phyloP scores from a whole-genome alignment of 2,888 invertebrate species.

The Drosophila neonasuta region DNA sequence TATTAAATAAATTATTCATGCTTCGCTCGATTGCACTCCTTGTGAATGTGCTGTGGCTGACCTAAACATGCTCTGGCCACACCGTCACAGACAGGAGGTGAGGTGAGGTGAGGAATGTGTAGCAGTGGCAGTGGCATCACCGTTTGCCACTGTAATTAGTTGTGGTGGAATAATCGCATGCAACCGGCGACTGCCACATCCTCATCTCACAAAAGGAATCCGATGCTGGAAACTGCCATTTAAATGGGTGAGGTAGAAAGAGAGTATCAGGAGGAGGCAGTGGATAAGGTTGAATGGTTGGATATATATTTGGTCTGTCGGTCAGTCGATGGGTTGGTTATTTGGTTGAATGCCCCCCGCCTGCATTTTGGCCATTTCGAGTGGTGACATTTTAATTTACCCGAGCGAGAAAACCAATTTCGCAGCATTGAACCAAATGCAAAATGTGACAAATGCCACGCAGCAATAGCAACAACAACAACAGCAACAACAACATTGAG shows the following conservation, averaged over 20 bases:
- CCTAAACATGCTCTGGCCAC: constrained; percentile 68
- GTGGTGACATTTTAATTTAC: constrained; percentile 76
- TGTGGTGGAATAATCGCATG: constrained; percentile 75
- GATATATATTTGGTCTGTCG: not conserved
- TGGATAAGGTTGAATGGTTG: constrained; percentile 17
- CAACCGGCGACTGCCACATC: constrained; percentile 51
- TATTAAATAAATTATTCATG: constrained; percentile 77
- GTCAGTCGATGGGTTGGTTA: constrained; percentile 15
- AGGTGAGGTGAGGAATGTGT: not conserved
- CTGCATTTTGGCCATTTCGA: constrained; percentile 59
- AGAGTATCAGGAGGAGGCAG: not conserved
- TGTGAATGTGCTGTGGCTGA: constrained; percentile 71
- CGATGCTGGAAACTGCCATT: constrained; percentile 43
- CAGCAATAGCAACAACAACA: constrained; percentile 27
- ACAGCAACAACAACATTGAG: constrained; percentile 13
- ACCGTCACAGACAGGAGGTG: not conserved
- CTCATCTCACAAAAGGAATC: constrained; percentile 45
- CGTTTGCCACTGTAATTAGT: constrained; percentile 76
- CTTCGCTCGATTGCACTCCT: constrained; percentile 61
- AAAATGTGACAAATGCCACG: constrained; percentile 60
- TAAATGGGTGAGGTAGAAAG: constrained; percentile 42
- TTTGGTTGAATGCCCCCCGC: constrained; percentile 19
- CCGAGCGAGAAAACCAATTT: constrained; percentile 75
- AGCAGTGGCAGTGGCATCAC: not conserved
- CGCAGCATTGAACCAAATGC: constrained; percentile 54